Evolutionary conservation across 2,888 invertebrate species (phyloP), one percentile per base, ranked within the genome.

Genomic region (Cacoxenus indagator): DNA sequence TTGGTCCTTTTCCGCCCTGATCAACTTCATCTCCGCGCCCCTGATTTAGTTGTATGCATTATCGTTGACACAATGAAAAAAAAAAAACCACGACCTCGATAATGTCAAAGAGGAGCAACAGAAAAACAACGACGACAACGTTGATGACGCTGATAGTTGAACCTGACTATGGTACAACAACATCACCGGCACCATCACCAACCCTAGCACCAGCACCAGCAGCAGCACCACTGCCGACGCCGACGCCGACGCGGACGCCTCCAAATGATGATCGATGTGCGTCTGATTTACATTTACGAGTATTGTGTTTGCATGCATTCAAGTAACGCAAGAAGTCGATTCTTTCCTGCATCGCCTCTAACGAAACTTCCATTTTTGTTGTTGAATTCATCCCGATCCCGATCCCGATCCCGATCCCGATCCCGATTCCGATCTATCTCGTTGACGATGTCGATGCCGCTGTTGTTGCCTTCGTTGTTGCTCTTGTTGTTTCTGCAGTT

Each of bases 181-280:
- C 8, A 51, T 22, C 4, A 48, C n/a, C 3, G n/a, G 14, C 45
- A 43, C 43, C 9, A 43, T 1, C 43, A 43, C 11, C 43, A 43
- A 48, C 17, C 14, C 3, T 6, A 37, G 37, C 2, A 37, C 37
- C 8, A 8, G 1, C 8, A 5, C 37, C 48, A 51, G 22, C 51
- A 51, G 8, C 11, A 19, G 9, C 8, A 19, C 51, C 3, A 19
- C 51, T 22, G 19, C 48, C 17, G 19, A 2, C 48, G 19, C 19
- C 48, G 22, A 51, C 19, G 9, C 6, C 24, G 17, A 43, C 45
- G n/a, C 22, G 9, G 51, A 31, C 59, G 37, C 31, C 31, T 72
- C 80, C 76, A 81, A 81, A 81, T 81, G 83, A 81, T 81, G 83
- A 81, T 81, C 80, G 80, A 81, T 81, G 78, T 76, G 43, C 24